Percentiles rank a stretch among this genome's conserved stretches.
phyloP scores from a whole-genome alignment of 2,888 invertebrate species.

The Shargacucullia verbasci region DNA sequence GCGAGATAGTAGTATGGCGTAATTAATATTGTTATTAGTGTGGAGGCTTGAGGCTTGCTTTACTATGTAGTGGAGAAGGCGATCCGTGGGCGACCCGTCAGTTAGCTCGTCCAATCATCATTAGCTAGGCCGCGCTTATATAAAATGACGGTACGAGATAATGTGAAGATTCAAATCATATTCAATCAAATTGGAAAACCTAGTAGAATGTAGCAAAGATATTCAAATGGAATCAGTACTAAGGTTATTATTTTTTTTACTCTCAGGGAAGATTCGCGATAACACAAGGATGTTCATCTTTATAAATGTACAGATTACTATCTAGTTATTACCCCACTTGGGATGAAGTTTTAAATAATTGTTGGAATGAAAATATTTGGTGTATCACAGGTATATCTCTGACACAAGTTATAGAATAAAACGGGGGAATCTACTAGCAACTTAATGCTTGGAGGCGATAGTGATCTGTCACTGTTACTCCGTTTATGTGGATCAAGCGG shows the following conservation, averaged over 20 bases:
- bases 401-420: slow-evolving; percentile 34
- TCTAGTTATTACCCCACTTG: slow-evolving; percentile 33
- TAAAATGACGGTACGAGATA: slow-evolving; percentile 29
- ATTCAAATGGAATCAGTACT: slow-evolving; percentile 9
- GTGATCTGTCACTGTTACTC: slow-evolving; percentile 52
- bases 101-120: slow-evolving; percentile 18
- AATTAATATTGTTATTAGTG: slow-evolving; percentile 76
- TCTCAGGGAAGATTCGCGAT: slow-evolving; percentile 32
- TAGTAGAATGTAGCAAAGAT: slow-evolving; percentile 13
- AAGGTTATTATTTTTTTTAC: slow-evolving; percentile 8
- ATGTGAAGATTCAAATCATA: slow-evolving; percentile 28
- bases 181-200: slow-evolving; percentile 26
- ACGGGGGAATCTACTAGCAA: slow-evolving; percentile 39
- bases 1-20: slow-evolving; percentile 62
- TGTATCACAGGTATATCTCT: slow-evolving; percentile 50
- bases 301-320: slow-evolving; percentile 31
- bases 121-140: slow-evolving; percentile 16
- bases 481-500: slow-evolving; percentile 46
- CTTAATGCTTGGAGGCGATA: slow-evolving; percentile 51
- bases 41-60: slow-evolving; percentile 54
- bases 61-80: slow-evolving; percentile 35
- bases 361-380: slow-evolving; percentile 40
- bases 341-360: slow-evolving; percentile 38
- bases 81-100: slow-evolving; percentile 15
- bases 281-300: slow-evolving; percentile 19